phyloP scores from a whole-genome alignment of 2,797 vertebrate genomes.

The Chromis chromis region DNA sequence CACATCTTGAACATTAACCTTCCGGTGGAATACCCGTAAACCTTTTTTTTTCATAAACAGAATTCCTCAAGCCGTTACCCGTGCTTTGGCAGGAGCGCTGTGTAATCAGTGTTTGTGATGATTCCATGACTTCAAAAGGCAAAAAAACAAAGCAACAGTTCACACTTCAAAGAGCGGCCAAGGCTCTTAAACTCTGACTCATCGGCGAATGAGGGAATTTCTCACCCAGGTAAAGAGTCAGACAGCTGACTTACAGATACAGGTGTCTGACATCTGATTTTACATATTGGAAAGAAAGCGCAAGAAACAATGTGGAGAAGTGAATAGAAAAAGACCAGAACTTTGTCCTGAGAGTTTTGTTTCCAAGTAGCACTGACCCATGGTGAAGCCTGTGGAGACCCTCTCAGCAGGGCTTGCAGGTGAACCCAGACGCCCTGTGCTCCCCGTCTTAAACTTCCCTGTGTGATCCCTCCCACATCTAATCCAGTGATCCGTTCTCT shows the following conservation, averaged over 20 bases:
- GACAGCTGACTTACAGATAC: constrained; percentile 48
- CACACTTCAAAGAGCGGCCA: constrained; percentile 62
- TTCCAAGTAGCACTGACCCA: constrained; percentile 57
- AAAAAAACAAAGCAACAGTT: constrained; percentile 73
- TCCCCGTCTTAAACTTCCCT: constrained; percentile 61
- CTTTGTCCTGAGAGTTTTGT: constrained; percentile 32
- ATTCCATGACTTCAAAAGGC: constrained; percentile 72
- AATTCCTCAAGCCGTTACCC: constrained; percentile 64
- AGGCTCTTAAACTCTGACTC: constrained; percentile 71
- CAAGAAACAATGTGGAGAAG: background rate
- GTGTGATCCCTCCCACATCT: constrained; percentile 65
- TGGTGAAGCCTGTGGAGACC: constrained; percentile 57
- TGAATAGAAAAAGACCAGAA: background rate
- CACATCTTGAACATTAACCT: constrained; percentile 71
- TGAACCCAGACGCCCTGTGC: constrained; percentile 71
- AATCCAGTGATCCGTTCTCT: constrained; percentile 62
- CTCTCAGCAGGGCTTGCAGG: constrained; percentile 65
- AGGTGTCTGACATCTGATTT: constrained; percentile 71
- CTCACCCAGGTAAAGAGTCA: constrained; percentile 63
- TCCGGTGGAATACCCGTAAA: constrained; percentile 73
- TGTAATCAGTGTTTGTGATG: constrained; percentile 63
- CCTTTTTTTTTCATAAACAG: constrained; percentile 69
- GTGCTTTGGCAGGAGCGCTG: constrained; percentile 40
- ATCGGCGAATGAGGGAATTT: constrained; percentile 55
- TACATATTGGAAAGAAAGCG: constrained; percentile 17